phyloP scores from a whole-genome alignment of 2,113 vertebrate genomes.

The Glareola pratincola region DNA sequence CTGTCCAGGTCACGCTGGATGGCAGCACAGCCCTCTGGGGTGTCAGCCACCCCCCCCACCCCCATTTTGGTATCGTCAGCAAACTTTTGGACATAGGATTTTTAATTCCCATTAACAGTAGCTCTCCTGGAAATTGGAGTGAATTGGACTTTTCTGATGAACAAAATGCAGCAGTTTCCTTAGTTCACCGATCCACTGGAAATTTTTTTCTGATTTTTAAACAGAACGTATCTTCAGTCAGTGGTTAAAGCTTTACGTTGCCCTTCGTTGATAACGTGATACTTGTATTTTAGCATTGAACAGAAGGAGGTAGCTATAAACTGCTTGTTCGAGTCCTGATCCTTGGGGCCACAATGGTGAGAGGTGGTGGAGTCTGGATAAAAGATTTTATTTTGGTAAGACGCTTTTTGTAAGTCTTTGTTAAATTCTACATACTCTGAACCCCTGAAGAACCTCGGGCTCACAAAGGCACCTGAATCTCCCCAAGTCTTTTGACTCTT shows the following conservation, averaged over 20 bases:
- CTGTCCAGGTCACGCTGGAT: too few species aligned
- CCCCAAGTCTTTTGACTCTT: not conserved
- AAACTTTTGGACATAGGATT: not conserved
- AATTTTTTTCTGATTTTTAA: not conserved
- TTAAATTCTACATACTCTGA: not conserved
- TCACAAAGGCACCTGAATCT: not conserved
- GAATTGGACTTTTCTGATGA: not conserved
- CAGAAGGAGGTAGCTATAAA: not conserved
- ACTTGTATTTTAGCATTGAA: not conserved
- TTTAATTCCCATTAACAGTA: not conserved
- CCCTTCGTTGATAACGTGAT: accelerated
- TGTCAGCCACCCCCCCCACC: too few species aligned
- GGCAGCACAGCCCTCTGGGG: too few species aligned
- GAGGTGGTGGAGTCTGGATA: not conserved
- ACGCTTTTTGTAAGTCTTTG: not conserved
- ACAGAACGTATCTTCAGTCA: not conserved
- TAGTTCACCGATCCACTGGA: not conserved
- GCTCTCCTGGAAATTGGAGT: not conserved
- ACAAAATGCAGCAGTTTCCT: not conserved
- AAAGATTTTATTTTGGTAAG: not conserved
- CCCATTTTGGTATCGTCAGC: too few species aligned
- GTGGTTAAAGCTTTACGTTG: not conserved
- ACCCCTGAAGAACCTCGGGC: not conserved
- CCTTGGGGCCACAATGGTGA: not conserved
- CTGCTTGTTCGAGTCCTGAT: not conserved